phyloP scores from a whole-genome alignment of 1,140 invertebrate species.

The Drosophila nigromelanica region DNA sequence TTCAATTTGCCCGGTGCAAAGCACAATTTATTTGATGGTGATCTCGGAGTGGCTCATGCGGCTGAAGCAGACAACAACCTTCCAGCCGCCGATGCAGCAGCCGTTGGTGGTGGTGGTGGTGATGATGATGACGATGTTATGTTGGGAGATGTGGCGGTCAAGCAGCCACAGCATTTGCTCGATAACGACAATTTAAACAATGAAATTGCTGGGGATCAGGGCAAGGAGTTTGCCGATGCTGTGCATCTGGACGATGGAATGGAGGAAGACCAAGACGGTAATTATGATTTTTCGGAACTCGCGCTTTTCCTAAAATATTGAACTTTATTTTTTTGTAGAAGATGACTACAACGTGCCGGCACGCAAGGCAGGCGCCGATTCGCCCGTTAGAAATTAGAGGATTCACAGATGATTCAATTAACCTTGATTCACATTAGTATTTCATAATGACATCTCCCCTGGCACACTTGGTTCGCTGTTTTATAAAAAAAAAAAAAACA shows the following conservation, averaged over 20 bases:
- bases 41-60: slow-evolving; percentile 34
- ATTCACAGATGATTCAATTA: slow-evolving; percentile 16
- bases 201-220: slow-evolving; percentile 79
- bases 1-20: slow-evolving; percentile 76
- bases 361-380: slow-evolving; percentile 68
- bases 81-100: slow-evolving; percentile 44
- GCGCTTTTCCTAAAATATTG: background rate
- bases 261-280: slow-evolving; percentile 83
- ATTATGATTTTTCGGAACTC: background rate
- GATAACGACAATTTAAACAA: slow-evolving; percentile 79
- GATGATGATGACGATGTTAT: slow-evolving; percentile 73
- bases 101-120: slow-evolving; percentile 34
- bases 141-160: slow-evolving; percentile 75
- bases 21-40: slow-evolving; percentile 72
- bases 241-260: slow-evolving; percentile 74
- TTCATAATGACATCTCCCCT: slow-evolving; percentile 27
- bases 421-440: slow-evolving; percentile 15
- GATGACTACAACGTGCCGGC: slow-evolving; percentile 75
- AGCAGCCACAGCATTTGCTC: slow-evolving; percentile 70
- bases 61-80: slow-evolving; percentile 53
- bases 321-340: slow-evolving; percentile 46
- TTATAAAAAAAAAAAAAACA: slow-evolving; percentile 8
- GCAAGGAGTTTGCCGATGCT: slow-evolving; percentile 80
- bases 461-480: slow-evolving; percentile 4
- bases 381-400: slow-evolving; percentile 71